Percentiles rank a stretch among this genome's conserved stretches.
These are phyloP conservation scores for Struthio camelus DNA, from an alignment of 2,113 vertebrate species.

Conservation along the genomic window DNA sequence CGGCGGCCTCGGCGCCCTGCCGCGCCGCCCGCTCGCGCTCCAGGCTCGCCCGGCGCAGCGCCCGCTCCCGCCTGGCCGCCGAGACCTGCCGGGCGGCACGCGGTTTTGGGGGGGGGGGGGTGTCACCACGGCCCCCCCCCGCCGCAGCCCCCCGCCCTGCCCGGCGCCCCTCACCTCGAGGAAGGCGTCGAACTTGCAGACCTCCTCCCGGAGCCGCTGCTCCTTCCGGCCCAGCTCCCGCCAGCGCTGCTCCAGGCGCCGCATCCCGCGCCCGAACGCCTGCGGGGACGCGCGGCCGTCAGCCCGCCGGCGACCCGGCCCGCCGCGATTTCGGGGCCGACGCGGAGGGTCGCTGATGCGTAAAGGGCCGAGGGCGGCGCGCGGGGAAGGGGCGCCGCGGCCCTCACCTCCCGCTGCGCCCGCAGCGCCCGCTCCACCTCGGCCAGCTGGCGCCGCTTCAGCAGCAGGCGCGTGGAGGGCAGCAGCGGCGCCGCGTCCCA, in stretches of 20 bases:
- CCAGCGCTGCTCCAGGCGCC: slow-evolving; percentile 57
- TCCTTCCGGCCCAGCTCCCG: slow-evolving; percentile 62
- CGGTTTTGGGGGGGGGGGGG: too few relatives aligned
- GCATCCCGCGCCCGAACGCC: slow-evolving; percentile 68
- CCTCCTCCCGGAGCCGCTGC: slow-evolving; percentile 41
- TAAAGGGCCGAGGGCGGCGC: too few relatives aligned
- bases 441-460: slow-evolving; percentile 68
- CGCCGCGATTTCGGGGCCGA: background rate
- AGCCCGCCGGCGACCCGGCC: too few relatives aligned
- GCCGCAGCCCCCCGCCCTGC: background rate
- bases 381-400: accelerated
- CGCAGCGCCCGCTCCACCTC: slow-evolving; percentile 42
- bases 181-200: slow-evolving; percentile 69
- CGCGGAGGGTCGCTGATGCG: background rate
- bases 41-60: background rate
- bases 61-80: slow-evolving; percentile 29
- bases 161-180: slow-evolving; percentile 62
- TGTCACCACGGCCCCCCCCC: background rate
- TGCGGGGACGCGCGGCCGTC: background rate
- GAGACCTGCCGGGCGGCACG: accelerated
- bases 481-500: background rate
- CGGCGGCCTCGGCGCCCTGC: slow-evolving; percentile 25
- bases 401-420: slow-evolving; percentile 72
- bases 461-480: slow-evolving; percentile 39
- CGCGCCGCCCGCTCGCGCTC: background rate